Percentiles rank a stretch among this genome's conserved stretches.
phyloP scores from a whole-genome alignment of 1,140 invertebrate genomes.

The Maconellicoccus hirsutus region DNA sequence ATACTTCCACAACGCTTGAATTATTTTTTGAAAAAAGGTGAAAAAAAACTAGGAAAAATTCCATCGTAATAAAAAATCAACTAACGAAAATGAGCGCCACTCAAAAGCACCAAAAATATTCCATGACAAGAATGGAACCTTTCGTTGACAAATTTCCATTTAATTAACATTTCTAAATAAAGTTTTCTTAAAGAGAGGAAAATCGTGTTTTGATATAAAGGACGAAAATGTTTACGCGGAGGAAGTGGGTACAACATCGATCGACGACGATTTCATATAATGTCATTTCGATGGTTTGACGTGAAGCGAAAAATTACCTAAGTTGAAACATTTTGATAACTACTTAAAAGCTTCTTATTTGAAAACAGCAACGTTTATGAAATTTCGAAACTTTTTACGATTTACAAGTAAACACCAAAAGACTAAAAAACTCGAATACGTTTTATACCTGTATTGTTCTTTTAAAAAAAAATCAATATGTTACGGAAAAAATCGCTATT shows the following conservation, averaged over 20 bases:
- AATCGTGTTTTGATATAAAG: too few relatives aligned
- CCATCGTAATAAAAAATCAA: too few relatives aligned
- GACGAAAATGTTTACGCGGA: too few relatives aligned
- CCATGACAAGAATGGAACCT: constrained; percentile 72
- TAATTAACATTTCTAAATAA: neutral
- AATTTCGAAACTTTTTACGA: neutral
- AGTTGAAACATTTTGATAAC: neutral
- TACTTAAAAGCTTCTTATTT: neutral
- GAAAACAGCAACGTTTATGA: neutral
- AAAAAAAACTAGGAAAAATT: too few relatives aligned
- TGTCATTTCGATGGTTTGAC: constrained; percentile 8
- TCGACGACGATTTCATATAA: neutral
- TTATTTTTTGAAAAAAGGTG: too few relatives aligned
- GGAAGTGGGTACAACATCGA: too few relatives aligned
- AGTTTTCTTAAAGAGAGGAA: neutral
- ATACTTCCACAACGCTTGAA: too few relatives aligned
- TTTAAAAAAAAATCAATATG: too few relatives aligned
- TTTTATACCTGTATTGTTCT: too few relatives aligned
- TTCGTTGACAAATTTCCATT: neutral
- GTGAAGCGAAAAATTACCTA: neutral
- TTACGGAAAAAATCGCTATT: too few relatives aligned
- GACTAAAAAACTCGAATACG: too few relatives aligned
- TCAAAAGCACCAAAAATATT: constrained; percentile 43
- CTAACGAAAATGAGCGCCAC: too few relatives aligned
- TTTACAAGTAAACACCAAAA: neutral